A percentile compares a stretch with the other conserved stretches of the same genome.
These are phyloP conservation scores for Phasianus colchicus DNA, from an alignment of 2,113 vertebrate genomes.

Conservation along the genomic window DNA sequence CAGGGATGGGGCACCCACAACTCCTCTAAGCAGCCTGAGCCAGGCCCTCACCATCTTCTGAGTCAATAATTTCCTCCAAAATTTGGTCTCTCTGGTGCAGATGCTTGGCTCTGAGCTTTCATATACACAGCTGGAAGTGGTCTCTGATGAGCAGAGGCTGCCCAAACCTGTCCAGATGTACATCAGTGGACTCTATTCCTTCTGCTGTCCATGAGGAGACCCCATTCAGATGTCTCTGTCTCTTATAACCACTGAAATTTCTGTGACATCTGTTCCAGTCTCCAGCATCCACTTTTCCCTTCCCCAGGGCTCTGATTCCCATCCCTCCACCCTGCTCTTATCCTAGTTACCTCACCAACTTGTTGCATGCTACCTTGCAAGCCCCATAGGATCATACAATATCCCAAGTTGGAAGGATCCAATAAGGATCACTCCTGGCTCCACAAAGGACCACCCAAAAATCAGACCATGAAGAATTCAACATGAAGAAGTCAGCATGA, in stretches of 20 bases:
- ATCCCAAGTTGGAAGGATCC: not conserved
- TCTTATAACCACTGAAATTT: not conserved
- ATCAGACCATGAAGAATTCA: not conserved
- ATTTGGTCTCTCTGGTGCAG: not conserved
- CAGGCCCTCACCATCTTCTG: not conserved
- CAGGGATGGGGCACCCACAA: not conserved
- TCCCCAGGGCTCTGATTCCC: not conserved
- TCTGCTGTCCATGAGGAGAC: not conserved
- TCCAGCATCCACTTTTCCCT: not conserved
- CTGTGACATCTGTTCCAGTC: accelerated
- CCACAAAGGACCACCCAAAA: not conserved
- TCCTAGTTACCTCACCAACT: not conserved
- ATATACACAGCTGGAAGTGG: accelerated
- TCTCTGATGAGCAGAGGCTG: not conserved
- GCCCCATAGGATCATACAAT: not conserved
- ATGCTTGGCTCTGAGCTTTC: not conserved
- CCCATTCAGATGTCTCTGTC: accelerated
- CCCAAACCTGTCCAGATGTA: not conserved
- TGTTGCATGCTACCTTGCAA: not conserved
- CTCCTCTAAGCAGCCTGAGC: not conserved
- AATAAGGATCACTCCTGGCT: not conserved
- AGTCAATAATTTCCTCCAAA: not conserved
- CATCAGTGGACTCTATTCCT: not conserved
- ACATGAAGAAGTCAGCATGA: no score
- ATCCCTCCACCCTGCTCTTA: not conserved